Evolutionary conservation across 2,888 invertebrate genomes (phyloP).

Genomic region (Eledone cirrhosa): DNA sequence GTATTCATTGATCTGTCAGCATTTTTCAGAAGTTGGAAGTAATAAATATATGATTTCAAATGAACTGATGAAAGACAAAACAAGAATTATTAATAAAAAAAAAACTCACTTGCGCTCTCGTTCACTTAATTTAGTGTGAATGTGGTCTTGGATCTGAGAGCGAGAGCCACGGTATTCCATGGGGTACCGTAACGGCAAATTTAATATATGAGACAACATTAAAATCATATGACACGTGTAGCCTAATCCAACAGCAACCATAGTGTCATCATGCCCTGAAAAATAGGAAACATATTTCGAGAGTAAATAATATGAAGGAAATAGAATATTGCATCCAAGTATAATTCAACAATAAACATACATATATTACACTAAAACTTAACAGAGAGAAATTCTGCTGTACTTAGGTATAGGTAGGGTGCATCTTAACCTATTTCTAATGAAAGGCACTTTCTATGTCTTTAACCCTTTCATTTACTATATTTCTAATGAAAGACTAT

Average conservation of each 20-base stretch:
- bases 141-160: constrained; percentile 81
- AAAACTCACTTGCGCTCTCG: constrained; percentile 69
- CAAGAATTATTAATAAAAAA: neutral
- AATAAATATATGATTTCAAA: too few relatives aligned
- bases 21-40: neutral
- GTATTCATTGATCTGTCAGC: neutral
- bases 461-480: too few relatives aligned
- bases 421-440: too few relatives aligned
- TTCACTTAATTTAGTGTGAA: constrained; percentile 76
- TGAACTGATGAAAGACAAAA: neutral
- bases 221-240: constrained; percentile 84
- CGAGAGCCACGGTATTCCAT: constrained; percentile 83
- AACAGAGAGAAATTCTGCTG: too few relatives aligned
- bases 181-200: constrained; percentile 86
- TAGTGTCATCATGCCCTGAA: constrained; percentile 74
- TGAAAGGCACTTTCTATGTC: too few relatives aligned
- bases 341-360: too few relatives aligned
- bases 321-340: too few relatives aligned
- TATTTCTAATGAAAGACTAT: too few relatives aligned
- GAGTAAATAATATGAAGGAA: too few relatives aligned
- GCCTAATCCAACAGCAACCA: constrained; percentile 86
- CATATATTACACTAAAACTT: too few relatives aligned
- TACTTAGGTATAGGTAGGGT: too few relatives aligned
- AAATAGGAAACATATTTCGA: neutral
- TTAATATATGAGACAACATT: constrained; percentile 83